Conservation (phyloP, 1,140 invertebrate species). For the Teleogryllus occipitalis region DNA sequence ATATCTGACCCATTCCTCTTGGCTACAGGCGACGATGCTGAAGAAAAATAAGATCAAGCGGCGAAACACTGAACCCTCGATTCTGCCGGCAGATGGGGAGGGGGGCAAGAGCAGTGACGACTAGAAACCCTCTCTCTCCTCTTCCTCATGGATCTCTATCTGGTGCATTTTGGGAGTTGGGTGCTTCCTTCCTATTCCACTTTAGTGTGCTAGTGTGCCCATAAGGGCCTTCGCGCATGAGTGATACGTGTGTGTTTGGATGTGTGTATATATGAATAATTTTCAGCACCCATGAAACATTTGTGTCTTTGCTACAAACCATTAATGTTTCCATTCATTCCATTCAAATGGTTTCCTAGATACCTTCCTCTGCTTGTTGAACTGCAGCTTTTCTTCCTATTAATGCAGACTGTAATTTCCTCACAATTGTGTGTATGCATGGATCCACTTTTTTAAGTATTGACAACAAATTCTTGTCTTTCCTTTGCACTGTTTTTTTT, state of each 20-base stretch:
- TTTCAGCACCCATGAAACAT: not conserved
- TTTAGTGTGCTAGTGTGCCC: not conserved
- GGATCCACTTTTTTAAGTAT: slow-evolving; percentile 21
- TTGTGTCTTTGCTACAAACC: slow-evolving; percentile 6
- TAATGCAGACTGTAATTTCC: slow-evolving; percentile 16
- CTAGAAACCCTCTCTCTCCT: slow-evolving; percentile 31
- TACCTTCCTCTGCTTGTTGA: slow-evolving; percentile 10
- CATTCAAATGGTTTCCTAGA: not conserved
- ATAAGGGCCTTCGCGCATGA: not conserved
- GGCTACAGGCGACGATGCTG: slow-evolving; percentile 68
- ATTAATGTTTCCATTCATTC: not conserved
- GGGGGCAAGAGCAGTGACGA: slow-evolving; percentile 52
- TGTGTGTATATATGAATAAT: slow-evolving; percentile 1
- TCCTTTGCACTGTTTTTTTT: slow-evolving; percentile 25
- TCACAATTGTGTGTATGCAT: slow-evolving; percentile 16
- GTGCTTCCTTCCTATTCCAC: not conserved
- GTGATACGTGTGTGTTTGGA: not conserved
- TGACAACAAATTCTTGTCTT: slow-evolving; percentile 20
- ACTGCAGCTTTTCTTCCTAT: slow-evolving; percentile 4
- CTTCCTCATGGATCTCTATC: not conserved
- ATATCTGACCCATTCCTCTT: slow-evolving; percentile 23
- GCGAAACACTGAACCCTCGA: slow-evolving; percentile 76
- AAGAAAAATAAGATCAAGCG: slow-evolving; percentile 94
- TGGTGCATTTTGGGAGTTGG: slow-evolving; percentile 8
- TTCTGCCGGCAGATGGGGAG: slow-evolving; percentile 58